Conservation (phyloP, 2,888 invertebrate genomes). For the Tipula lateralis region DNA sequence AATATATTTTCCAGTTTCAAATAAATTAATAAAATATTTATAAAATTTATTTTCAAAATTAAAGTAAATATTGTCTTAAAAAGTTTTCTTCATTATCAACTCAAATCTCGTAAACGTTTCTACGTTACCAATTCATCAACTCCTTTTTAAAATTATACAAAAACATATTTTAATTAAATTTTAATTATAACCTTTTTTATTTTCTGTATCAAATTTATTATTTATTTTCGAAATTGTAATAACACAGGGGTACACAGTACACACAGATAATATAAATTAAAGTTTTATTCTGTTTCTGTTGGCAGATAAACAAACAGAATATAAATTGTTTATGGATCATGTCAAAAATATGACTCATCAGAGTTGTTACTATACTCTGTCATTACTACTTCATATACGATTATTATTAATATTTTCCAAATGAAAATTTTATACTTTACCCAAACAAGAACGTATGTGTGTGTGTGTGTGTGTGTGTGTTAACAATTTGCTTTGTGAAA, state of each 20-base stretch:
- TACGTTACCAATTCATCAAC: background rate
- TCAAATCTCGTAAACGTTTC: background rate
- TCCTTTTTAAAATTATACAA: background rate
- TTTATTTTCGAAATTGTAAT: background rate
- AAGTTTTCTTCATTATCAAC: background rate
- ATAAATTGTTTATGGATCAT: constrained; percentile 9
- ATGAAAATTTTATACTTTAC: background rate
- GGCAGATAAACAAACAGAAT: background rate
- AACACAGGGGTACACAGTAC: background rate
- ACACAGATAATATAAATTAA: background rate
- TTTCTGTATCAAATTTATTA: background rate
- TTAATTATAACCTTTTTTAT: background rate
- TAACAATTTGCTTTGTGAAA: background rate
- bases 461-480: background rate
- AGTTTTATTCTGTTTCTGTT: background rate
- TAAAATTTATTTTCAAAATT: background rate
- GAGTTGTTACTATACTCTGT: background rate
- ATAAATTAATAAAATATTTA: background rate
- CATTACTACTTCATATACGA: background rate
- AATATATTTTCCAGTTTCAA: no score
- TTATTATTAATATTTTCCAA: background rate
- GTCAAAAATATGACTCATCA: constrained; percentile 9
- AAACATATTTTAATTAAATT: background rate
- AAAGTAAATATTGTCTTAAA: constrained; percentile 1
- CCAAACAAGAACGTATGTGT: background rate